These are phyloP conservation scores for Sturnus vulgaris DNA, from an alignment of 2,113 vertebrate genomes.

Conservation along the genomic window DNA sequence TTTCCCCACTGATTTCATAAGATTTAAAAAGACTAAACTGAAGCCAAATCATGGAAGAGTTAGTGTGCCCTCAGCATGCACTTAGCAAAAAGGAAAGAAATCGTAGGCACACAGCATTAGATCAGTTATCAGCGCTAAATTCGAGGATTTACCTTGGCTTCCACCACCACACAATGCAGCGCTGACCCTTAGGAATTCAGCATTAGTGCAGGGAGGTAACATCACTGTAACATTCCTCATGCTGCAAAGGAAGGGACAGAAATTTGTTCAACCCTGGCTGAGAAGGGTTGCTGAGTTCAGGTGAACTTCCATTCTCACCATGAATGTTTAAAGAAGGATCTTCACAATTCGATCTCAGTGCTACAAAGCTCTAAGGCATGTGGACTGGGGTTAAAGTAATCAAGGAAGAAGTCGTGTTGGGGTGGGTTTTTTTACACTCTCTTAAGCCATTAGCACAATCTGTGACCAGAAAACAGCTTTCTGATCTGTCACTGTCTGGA, in stretches of 20 bases:
- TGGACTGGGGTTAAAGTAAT: neutral
- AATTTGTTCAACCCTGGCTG: neutral
- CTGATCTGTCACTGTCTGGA: neutral
- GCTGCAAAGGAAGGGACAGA: neutral
- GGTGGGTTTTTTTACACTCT: neutral
- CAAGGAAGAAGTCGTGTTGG: fast-evolving
- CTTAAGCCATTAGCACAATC: neutral
- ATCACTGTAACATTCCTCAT: neutral
- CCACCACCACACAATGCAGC: fast-evolving
- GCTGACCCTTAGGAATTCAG: neutral
- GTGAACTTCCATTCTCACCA: neutral
- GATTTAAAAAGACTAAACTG: neutral
- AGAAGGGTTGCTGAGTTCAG: neutral
- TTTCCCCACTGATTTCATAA: neutral
- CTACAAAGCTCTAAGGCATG: neutral
- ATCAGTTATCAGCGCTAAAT: neutral
- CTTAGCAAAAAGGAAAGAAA: neutral
- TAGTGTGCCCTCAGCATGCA: neutral
- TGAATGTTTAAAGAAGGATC: neutral
- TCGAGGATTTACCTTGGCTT: fast-evolving
- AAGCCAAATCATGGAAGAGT: neutral
- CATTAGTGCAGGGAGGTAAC: neutral
- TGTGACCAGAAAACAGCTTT: neutral
- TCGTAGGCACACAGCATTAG: neutral
- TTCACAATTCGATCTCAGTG: neutral